Evolutionary conservation across 2,113 vertebrate genomes (phyloP).

Genomic region (Pelvicachromis taeniatus): DNA sequence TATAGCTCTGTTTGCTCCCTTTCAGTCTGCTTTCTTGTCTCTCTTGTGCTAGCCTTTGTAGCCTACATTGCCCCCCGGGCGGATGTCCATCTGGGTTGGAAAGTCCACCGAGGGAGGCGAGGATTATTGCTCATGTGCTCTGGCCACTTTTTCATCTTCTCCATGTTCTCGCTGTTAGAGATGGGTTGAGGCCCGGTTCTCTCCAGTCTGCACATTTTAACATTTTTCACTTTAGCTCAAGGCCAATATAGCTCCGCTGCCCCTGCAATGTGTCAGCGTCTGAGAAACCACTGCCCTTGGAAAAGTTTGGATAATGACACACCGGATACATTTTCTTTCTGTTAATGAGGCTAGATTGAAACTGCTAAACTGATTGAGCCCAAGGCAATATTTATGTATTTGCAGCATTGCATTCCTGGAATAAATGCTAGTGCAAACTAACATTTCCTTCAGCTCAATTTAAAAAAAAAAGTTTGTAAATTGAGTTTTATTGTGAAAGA

Average conservation of each 20-base stretch:
- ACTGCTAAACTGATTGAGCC: not conserved
- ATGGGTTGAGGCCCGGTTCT: conserved; percentile 2
- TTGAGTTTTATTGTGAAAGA: not conserved
- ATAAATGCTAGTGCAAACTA: not conserved
- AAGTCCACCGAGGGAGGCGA: conserved; percentile 29
- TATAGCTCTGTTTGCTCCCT: conserved; percentile 34
- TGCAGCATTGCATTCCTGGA: not conserved
- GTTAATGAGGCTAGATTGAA: not conserved
- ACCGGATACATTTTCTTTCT: not conserved
- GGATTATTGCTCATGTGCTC: conserved; percentile 45
- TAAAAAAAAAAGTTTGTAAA: not conserved
- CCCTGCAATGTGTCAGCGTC: not conserved
- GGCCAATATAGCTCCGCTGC: not conserved
- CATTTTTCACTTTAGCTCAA: not conserved
- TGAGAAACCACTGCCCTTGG: not conserved
- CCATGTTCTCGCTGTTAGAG: conserved; percentile 8
- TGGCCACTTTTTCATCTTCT: conserved; percentile 20
- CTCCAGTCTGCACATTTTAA: conserved; percentile 16
- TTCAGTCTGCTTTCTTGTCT: conserved; percentile 32
- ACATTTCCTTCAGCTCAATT: not conserved
- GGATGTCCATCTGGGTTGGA: conserved; percentile 61
- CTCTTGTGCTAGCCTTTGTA: not conserved
- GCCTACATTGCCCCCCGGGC: conserved; percentile 31
- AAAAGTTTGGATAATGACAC: not conserved
- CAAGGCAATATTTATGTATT: not conserved